Percentiles rank a stretch among this genome's conserved stretches.
Conservation (phyloP, 2,888 invertebrate species). For the Caenorhabditis macrosperma region DNA sequence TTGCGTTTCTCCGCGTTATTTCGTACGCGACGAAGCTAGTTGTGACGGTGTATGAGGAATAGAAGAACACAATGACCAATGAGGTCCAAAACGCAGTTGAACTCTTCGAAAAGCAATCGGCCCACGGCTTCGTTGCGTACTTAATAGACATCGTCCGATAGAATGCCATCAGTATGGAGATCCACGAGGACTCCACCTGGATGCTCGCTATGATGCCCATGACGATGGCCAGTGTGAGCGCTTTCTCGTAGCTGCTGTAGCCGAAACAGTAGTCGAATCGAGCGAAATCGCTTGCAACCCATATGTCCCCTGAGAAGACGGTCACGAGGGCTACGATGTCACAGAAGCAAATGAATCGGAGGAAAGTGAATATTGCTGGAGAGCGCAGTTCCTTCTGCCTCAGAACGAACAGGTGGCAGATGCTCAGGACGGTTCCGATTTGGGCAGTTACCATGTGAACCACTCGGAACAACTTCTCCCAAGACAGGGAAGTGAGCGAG, state of each 20-base stretch:
- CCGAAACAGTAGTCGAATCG: neutral
- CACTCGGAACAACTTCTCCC: neutral
- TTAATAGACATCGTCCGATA: too few species aligned
- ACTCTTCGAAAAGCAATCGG: too few species aligned
- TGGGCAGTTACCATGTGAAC: neutral
- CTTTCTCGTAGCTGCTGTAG: too few species aligned
- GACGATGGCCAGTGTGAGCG: neutral
- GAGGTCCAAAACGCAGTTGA: too few species aligned
- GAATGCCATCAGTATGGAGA: too few species aligned
- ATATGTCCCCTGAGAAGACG: neutral
- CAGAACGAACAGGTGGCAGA: neutral
- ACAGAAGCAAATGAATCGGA: neutral
- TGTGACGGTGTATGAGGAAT: too few species aligned
- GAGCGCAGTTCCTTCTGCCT: neutral
- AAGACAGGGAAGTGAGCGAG: neutral
- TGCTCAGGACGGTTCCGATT: neutral
- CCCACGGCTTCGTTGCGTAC: too few species aligned
- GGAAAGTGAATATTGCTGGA: neutral
- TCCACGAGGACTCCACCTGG: too few species aligned
- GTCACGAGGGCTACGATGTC: neutral
- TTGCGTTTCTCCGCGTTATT: too few species aligned
- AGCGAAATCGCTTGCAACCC: neutral
- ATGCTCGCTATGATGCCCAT: neutral
- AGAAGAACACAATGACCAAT: too few species aligned
- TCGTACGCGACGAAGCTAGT: too few species aligned